Percentiles rank a stretch among this genome's conserved stretches.
Evolutionary conservation across 2,113 vertebrate genomes (phyloP).

Genomic region (Zapus hudsonius): DNA sequence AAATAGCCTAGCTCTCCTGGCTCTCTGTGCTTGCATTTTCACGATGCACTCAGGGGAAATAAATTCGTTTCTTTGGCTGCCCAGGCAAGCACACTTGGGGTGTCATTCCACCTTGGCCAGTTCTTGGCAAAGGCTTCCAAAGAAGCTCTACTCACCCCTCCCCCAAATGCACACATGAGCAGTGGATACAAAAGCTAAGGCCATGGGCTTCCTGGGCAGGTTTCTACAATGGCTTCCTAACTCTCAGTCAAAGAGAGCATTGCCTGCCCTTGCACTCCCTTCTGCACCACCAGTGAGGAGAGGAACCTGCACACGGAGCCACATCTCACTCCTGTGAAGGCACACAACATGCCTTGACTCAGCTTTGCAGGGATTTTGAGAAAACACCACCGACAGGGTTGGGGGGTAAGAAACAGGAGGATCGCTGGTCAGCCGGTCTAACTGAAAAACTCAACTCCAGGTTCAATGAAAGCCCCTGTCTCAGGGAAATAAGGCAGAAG

Average conservation of each 20-base stretch:
- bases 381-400: too few species aligned
- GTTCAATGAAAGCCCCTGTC: too few species aligned
- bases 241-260: neutral
- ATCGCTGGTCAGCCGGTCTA: too few species aligned
- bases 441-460: too few species aligned
- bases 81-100: slow-evolving; percentile 44
- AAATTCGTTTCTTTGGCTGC: slow-evolving; percentile 45
- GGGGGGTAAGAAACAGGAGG: neutral
- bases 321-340: neutral
- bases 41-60: slow-evolving; percentile 20
- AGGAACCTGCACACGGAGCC: neutral
- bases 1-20: slow-evolving; percentile 40
- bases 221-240: neutral
- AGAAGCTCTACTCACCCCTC: neutral
- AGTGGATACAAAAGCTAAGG: neutral
- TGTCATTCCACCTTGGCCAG: rapidly evolving
- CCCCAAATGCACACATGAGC: neutral
- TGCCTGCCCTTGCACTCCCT: neutral
- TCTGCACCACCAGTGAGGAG: neutral
- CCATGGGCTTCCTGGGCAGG: neutral
- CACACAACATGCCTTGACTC: neutral
- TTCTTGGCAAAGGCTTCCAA: neutral
- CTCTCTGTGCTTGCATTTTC: slow-evolving; percentile 53
- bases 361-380: neutral
- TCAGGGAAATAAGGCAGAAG: too few species aligned